Conservation (phyloP, 2,888 invertebrate genomes). For the Tipula confusa region DNA sequence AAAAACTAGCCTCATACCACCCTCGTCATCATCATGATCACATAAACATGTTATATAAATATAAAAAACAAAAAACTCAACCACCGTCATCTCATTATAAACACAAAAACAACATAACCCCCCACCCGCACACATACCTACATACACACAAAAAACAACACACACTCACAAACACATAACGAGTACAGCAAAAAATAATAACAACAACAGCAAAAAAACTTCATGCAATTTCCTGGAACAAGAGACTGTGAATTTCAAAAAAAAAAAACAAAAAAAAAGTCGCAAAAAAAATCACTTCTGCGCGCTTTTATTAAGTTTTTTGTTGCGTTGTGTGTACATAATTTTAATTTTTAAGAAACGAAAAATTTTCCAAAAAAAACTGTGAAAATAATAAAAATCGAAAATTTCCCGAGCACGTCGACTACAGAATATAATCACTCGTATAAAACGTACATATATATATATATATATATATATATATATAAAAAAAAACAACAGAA, state of each 20-base stretch:
- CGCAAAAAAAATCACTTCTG: neutral
- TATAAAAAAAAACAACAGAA: too few species aligned
- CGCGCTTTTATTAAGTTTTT: slow-evolving; percentile 20
- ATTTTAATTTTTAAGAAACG: neutral
- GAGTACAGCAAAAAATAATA: neutral
- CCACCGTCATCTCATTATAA: slow-evolving; percentile 20
- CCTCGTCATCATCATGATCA: slow-evolving; percentile 16
- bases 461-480: too few species aligned
- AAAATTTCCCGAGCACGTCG: neutral
- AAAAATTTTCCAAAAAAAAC: neutral
- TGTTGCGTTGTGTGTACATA: neutral
- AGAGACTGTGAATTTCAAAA: slow-evolving; percentile 20
- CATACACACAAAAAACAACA: neutral
- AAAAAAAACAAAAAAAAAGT: neutral
- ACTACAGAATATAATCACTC: neutral
- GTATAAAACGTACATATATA: too few species aligned
- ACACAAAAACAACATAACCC: neutral
- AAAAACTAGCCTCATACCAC: neutral
- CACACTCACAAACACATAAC: neutral
- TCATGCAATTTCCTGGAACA: neutral
- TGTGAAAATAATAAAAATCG: neutral
- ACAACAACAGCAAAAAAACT: neutral
- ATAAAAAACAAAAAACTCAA: neutral
- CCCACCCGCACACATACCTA: neutral
- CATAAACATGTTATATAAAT: neutral